phyloP scores from a whole-genome alignment of 2,888 invertebrate species.

The Ormyrus rosae region DNA sequence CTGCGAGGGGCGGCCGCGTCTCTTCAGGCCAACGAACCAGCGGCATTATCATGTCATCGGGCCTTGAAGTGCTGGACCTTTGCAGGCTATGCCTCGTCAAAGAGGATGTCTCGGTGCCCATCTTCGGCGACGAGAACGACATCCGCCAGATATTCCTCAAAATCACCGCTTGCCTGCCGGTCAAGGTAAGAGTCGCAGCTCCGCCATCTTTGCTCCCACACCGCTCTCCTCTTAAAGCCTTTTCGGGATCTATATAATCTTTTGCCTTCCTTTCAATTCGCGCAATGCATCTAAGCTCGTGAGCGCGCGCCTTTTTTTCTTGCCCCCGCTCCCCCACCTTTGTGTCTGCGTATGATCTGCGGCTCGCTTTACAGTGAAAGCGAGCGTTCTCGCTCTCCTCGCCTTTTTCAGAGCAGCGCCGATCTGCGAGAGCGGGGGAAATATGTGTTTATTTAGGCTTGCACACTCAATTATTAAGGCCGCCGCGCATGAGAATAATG shows the following conservation, averaged over 20 bases:
- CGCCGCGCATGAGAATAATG: constrained; percentile 8
- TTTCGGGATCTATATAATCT: not conserved
- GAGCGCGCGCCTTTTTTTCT: not conserved
- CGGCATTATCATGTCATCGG: constrained; percentile 67
- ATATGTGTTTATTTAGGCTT: not conserved
- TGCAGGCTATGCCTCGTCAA: constrained; percentile 76
- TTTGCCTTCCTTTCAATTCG: no score
- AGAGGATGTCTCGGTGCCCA: constrained; percentile 81
- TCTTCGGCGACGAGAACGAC: constrained; percentile 84
- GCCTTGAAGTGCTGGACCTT: constrained; percentile 72
- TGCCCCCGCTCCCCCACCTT: not conserved
- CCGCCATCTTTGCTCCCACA: constrained; percentile 70
- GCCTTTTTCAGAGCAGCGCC: not conserved
- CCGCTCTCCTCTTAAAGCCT: not conserved
- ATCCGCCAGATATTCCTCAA: constrained; percentile 80
- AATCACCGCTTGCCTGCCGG: constrained; percentile 84
- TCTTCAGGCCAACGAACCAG: no score
- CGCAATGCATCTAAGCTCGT: no score
- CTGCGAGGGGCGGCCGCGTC: constrained; percentile 62
- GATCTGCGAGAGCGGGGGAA: not conserved
- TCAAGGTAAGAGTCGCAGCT: constrained; percentile 79
- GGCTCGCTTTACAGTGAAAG: not conserved
- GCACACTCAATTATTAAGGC: constrained; percentile 38
- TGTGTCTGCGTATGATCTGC: not conserved
- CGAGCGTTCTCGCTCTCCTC: not conserved